phyloP scores from a whole-genome alignment of 1,140 invertebrate species.

The Dufourea novaeangliae region DNA sequence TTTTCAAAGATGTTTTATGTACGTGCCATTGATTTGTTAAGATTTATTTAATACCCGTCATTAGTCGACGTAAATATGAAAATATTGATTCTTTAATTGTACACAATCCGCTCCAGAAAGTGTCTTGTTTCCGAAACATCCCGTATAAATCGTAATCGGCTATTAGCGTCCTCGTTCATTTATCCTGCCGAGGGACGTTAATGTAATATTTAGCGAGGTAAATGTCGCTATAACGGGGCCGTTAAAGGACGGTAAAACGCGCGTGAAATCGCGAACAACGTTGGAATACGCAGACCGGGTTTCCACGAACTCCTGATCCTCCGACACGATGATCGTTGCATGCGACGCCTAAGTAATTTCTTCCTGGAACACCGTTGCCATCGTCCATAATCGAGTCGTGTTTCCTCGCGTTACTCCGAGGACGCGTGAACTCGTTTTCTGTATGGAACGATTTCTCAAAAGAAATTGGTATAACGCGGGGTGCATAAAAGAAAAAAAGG shows the following conservation, averaged over 20 bases:
- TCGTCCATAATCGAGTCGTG: slow-evolving; percentile 12
- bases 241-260: not conserved
- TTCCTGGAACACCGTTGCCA: slow-evolving; percentile 44
- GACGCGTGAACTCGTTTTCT: not conserved
- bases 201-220: not conserved
- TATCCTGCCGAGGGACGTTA: not conserved
- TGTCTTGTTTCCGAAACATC: no score
- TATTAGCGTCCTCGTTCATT: not conserved
- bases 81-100: no score
- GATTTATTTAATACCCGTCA: no score
- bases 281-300: slow-evolving; percentile 12
- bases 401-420: not conserved
- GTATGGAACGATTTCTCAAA: no score
- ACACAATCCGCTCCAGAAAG: no score
- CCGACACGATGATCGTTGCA: slow-evolving; percentile 20
- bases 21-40: no score
- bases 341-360: slow-evolving; percentile 50
- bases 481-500: no score
- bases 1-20: no score
- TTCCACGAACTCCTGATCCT: slow-evolving; percentile 25
- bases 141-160: not conserved
- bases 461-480: no score
- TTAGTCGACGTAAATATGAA: no score
- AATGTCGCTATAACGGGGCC: not conserved
- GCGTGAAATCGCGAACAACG: slow-evolving; percentile 13